A percentile compares a stretch with the other conserved stretches of the same genome.
phyloP scores from a whole-genome alignment of 2,113 vertebrate genomes.

The Benitochromis conjunctus region DNA sequence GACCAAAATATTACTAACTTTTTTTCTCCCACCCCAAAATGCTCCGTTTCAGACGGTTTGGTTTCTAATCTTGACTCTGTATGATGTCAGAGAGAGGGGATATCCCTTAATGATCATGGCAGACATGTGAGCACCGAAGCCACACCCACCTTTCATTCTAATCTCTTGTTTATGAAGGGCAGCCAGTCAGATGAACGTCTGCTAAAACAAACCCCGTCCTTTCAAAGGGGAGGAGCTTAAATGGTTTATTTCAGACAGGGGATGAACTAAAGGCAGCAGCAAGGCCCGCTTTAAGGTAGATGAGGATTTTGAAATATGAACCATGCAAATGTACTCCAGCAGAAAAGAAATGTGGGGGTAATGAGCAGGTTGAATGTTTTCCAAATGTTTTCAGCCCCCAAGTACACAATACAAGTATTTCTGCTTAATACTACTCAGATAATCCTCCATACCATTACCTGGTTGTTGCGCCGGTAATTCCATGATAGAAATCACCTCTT shows the following conservation, averaged over 20 bases:
- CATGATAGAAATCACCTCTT: neutral
- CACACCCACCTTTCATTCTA: neutral
- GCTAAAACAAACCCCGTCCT: neutral
- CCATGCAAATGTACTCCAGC: neutral
- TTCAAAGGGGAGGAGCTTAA: neutral
- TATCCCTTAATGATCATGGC: neutral
- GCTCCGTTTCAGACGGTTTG: neutral
- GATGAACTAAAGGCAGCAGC: neutral
- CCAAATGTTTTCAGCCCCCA: neutral
- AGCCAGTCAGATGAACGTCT: neutral
- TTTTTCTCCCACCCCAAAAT: neutral
- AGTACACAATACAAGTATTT: neutral
- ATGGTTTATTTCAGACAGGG: neutral
- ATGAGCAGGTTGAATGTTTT: neutral
- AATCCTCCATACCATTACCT: accelerated
- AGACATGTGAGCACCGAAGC: neutral
- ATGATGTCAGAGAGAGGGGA: neutral
- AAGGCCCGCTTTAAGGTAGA: neutral
- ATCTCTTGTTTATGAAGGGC: neutral
- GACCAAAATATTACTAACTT: no score
- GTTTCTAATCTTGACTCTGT: neutral
- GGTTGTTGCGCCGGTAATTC: neutral
- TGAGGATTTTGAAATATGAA: neutral
- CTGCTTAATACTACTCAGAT: neutral
- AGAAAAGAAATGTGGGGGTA: accelerated